Conservation (phyloP, 2,888 invertebrate species). For the Cotesia congregata region DNA sequence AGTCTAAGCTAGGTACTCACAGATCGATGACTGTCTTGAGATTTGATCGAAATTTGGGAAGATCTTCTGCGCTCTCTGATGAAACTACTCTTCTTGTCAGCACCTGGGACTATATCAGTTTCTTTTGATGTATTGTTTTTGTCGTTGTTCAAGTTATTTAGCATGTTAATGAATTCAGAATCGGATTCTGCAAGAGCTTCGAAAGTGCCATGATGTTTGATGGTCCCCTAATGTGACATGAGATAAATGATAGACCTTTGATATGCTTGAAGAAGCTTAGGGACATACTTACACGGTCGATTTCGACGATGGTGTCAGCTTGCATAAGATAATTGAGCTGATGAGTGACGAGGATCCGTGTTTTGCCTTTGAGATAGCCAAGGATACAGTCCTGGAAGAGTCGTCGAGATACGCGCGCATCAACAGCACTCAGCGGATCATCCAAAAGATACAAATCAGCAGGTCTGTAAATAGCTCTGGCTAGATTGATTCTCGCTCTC, state of each 20-base stretch:
- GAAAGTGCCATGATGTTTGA: constrained; percentile 64
- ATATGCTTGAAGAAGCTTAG: too few relatives aligned
- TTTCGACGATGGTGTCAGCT: constrained; percentile 67
- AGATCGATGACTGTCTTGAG: constrained; percentile 33
- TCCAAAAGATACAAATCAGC: constrained; percentile 86
- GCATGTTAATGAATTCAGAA: background rate
- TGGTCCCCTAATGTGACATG: constrained; percentile 50
- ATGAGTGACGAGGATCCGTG: constrained; percentile 78
- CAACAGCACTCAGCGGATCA: constrained; percentile 88
- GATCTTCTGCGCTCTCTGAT: constrained; percentile 7
- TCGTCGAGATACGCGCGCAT: constrained; percentile 81
- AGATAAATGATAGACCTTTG: too few relatives aligned
- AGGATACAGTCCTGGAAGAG: constrained; percentile 82
- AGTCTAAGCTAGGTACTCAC: constrained; percentile 31
- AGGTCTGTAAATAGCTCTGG: constrained; percentile 81
- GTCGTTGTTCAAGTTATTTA: background rate
- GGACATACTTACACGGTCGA: constrained; percentile 64
- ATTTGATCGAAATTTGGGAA: constrained; percentile 44
- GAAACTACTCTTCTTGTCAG: background rate
- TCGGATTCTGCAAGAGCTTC: background rate
- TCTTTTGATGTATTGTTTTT: background rate
- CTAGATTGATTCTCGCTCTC: constrained; percentile 84
- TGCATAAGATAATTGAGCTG: constrained; percentile 78
- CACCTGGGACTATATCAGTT: background rate
- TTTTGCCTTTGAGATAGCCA: constrained; percentile 73